Conservation (phyloP, 2,888 invertebrate species). For the Xanthostigma xanthostigma region DNA sequence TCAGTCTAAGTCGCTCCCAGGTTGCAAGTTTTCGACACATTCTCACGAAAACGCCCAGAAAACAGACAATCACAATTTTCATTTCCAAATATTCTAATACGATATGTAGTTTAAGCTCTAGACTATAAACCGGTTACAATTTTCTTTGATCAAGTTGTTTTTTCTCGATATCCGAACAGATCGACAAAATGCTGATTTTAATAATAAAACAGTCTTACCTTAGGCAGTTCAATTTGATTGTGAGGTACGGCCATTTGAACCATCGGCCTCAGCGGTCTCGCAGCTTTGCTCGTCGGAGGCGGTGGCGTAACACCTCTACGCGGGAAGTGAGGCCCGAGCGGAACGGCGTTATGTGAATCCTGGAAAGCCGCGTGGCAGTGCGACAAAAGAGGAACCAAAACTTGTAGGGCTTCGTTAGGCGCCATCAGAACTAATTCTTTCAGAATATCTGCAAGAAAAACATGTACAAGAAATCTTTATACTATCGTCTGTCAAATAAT, state of each 20-base stretch:
- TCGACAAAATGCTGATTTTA: slow-evolving; percentile 8
- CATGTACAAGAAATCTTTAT: slow-evolving; percentile 1
- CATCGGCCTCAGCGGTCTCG: slow-evolving; percentile 63
- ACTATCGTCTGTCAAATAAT: too few relatives aligned
- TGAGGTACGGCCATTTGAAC: slow-evolving; percentile 74
- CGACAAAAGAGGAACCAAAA: slow-evolving; percentile 70
- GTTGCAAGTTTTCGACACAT: too few relatives aligned
- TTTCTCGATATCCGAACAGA: background rate
- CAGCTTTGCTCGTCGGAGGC: slow-evolving; percentile 41
- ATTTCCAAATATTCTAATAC: too few relatives aligned
- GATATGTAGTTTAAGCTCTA: too few relatives aligned
- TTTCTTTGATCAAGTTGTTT: too few relatives aligned
- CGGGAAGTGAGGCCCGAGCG: slow-evolving; percentile 65
- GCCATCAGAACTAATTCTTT: slow-evolving; percentile 66
- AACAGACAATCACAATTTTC: too few relatives aligned
- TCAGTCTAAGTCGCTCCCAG: too few relatives aligned
- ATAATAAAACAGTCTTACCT: slow-evolving; percentile 28
- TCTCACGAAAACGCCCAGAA: too few relatives aligned
- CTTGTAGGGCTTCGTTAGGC: slow-evolving; percentile 64
- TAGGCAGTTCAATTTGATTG: slow-evolving; percentile 52
- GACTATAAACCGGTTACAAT: too few relatives aligned
- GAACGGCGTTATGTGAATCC: slow-evolving; percentile 52
- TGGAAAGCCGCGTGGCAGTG: slow-evolving; percentile 72
- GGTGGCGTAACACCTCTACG: slow-evolving; percentile 43
- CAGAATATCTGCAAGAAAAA: slow-evolving; percentile 41